Evolutionary conservation across 2,113 vertebrate genomes (phyloP).

Genomic region (Amphilophus citrinellus): DNA sequence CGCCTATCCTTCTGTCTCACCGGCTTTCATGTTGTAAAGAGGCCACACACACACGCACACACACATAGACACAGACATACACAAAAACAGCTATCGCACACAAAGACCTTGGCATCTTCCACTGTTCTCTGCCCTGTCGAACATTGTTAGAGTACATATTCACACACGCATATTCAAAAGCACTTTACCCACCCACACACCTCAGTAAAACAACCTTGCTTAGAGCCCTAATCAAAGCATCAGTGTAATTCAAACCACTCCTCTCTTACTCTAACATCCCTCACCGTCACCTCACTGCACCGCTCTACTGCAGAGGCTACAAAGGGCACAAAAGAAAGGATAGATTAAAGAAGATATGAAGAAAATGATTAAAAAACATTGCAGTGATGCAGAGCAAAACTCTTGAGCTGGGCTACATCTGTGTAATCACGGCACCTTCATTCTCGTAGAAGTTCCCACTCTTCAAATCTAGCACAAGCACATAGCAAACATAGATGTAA

Average conservation of each 20-base stretch:
- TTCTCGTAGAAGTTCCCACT: neutral
- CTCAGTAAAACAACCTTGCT: conserved; percentile 57
- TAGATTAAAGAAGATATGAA: conserved; percentile 5
- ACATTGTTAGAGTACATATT: conserved; percentile 53
- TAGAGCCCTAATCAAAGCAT: conserved; percentile 66
- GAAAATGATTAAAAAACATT: conserved; percentile 2
- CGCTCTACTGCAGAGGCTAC: conserved; percentile 9
- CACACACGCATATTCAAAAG: conserved; percentile 37
- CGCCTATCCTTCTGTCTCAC: conserved; percentile 58
- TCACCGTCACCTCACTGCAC: conserved; percentile 34
- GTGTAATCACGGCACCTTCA: conserved; percentile 4
- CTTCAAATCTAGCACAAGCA: conserved; percentile 10
- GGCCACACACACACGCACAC: conserved; percentile 40
- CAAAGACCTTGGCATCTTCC: conserved; percentile 56
- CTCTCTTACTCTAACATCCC: conserved; percentile 44
- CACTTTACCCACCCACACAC: conserved; percentile 42
- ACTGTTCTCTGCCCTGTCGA: conserved; percentile 38
- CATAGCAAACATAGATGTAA: conserved; percentile 31
- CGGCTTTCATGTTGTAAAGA: conserved; percentile 69
- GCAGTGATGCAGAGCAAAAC: conserved; percentile 3
- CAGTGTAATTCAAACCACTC: conserved; percentile 62
- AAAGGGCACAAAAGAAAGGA: conserved; percentile 20
- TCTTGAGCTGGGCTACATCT: neutral
- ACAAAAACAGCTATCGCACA: conserved; percentile 51
- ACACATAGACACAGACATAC: conserved; percentile 44